Evolutionary conservation across 2,113 vertebrate species (phyloP).

Genomic region (Cricetomys ansorgei): DNA sequence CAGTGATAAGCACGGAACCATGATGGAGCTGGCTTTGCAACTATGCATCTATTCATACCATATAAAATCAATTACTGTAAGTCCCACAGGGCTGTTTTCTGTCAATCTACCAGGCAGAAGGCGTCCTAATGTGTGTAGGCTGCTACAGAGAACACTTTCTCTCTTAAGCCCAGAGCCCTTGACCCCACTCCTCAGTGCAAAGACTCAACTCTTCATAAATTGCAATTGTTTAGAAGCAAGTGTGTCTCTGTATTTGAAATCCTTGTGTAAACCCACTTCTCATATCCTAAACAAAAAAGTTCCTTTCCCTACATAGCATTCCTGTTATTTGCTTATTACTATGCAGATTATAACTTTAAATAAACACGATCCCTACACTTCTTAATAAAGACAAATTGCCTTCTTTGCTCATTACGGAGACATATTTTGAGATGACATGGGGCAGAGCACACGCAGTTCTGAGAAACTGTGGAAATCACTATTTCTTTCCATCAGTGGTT

Average conservation of each 20-base stretch:
- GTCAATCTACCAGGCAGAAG: slow-evolving; percentile 39
- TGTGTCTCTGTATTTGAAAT: slow-evolving; percentile 36
- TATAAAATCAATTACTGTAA: slow-evolving; percentile 68
- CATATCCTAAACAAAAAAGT: slow-evolving; percentile 14
- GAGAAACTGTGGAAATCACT: neutral
- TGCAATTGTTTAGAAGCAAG: slow-evolving; percentile 60
- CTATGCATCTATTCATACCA: slow-evolving; percentile 34
- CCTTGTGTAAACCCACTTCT: slow-evolving; percentile 18
- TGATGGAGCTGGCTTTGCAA: slow-evolving; percentile 17
- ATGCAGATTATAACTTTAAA: slow-evolving; percentile 41
- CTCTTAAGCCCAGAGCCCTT: neutral
- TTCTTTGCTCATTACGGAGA: slow-evolving; percentile 20
- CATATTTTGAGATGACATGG: neutral
- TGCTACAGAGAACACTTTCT: neutral
- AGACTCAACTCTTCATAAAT: slow-evolving; percentile 29
- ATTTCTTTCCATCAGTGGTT: neutral
- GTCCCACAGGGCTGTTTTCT: neutral
- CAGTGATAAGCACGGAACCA: neutral
- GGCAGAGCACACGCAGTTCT: neutral
- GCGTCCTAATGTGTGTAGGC: slow-evolving; percentile 20
- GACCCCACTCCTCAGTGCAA: neutral
- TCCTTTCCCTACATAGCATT: neutral
- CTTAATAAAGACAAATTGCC: slow-evolving; percentile 66
- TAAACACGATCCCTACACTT: slow-evolving; percentile 57
- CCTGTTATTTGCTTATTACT: slow-evolving; percentile 32